Percentiles rank a stretch among this genome's conserved stretches.
phyloP scores from a whole-genome alignment of 2,113 vertebrate species.

The Poeciliopsis retropinna region DNA sequence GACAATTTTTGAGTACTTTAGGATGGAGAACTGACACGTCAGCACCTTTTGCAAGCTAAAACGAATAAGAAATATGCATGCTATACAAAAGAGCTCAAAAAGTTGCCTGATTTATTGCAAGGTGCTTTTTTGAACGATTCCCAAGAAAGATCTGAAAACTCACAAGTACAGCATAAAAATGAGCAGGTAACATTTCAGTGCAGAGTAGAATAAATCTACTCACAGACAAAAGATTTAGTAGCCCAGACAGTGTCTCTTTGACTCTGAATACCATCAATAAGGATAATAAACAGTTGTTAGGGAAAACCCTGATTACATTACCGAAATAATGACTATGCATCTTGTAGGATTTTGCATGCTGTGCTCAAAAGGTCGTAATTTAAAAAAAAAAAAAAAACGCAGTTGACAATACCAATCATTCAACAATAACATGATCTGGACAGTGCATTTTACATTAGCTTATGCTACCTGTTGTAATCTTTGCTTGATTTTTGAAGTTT shows the following conservation, averaged over 20 bases:
- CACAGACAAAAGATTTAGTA: not conserved
- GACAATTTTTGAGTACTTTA: not conserved
- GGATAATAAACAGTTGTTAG: not conserved
- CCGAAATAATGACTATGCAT: not conserved
- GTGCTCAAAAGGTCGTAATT: not conserved
- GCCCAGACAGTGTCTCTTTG: not conserved
- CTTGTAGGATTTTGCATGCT: not conserved
- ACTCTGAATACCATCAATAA: not conserved
- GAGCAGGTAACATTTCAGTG: not conserved
- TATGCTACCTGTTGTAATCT: constrained; percentile 34
- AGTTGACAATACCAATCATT: too few species aligned
- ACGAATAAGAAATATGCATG: not conserved
- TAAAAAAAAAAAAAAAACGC: too few species aligned
- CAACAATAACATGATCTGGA: not conserved
- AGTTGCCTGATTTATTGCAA: not conserved
- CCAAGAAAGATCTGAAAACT: not conserved
- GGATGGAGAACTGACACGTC: not conserved
- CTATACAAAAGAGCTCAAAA: not conserved
- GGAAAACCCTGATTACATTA: not conserved
- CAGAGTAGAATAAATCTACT: not conserved
- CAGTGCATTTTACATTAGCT: constrained; percentile 39
- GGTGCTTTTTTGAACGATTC: not conserved
- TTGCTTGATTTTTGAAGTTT: constrained; percentile 49
- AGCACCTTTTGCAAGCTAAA: not conserved
- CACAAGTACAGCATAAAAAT: not conserved